Base-by-base conservation (phyloP, 2,113 vertebrate genomes). In the Myxocyprinus asiaticus region DNA sequence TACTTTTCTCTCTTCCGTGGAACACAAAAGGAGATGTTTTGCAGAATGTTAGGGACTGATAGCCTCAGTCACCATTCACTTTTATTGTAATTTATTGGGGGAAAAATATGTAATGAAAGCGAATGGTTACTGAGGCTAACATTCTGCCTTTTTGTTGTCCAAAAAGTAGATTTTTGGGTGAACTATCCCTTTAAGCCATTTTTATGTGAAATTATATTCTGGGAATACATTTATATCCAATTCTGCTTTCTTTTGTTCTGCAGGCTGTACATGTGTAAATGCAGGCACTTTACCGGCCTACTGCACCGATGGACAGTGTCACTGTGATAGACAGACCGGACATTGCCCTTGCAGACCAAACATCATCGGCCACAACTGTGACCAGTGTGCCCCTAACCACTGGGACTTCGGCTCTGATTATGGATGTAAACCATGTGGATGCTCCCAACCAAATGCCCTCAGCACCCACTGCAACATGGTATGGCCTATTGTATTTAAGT, bases 381-480 rank as follows among this genome's bases (percentile, higher is more conserved):
- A 96, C 85, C 87, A 64, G 83, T 96, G 95, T 0, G 87, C 88
- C 6, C 58, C 87, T 0, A 84, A 95, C 73, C 93, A 95, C 90
- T 96, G 95, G 95, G 94, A 88, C 78, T 92, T 94, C 0, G 94
- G 95, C 0, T 89, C 82, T 0, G 66, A 84, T 0, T 2, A 4
- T n/a, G 95, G 95, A 80, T 97, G 94, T 0, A 84, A 96, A 81
- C 85, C 91, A 0, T 97, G 95, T 0, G 65, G 47, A 79, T 96
- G 95, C 59, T 79, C 93, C 77, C 85, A 80, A 0, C 84, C 63
- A 0, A 92, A 89, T 0, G 69, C 93, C 48, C 56, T 90, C 58
- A 88, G 90, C 7, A 55, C 59, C 0, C 72, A 90, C 85, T 97
- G 95, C 74, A 92, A 97, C 79, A 86, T 71, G 91, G 95, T 96